These are phyloP conservation scores for Mythimna loreyi DNA, from an alignment of 2,888 invertebrate genomes.

Conservation along the genomic window DNA sequence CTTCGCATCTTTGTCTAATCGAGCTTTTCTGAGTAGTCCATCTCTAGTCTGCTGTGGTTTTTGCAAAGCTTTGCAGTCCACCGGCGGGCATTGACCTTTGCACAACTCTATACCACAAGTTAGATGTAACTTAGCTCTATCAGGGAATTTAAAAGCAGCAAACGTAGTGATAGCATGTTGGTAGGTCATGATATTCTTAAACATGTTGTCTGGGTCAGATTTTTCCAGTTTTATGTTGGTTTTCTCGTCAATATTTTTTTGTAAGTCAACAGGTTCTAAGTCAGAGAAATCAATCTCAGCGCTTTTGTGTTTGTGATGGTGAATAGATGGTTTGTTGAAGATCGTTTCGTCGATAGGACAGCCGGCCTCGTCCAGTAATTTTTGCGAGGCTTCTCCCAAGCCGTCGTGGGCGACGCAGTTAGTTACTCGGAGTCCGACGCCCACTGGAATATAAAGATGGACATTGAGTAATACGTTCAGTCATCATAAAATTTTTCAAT, in stretches of 20 bases:
- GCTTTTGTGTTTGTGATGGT: constrained; percentile 81
- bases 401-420: constrained; percentile 96
- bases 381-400: constrained; percentile 94
- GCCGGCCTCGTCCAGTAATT: constrained; percentile 93
- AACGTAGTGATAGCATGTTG: constrained; percentile 92
- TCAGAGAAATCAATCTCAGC: constrained; percentile 83
- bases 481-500: constrained; percentile 34
- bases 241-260: constrained; percentile 79
- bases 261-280: constrained; percentile 78
- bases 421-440: constrained; percentile 93
- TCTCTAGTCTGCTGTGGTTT: constrained; percentile 87
- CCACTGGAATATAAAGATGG: constrained; percentile 86
- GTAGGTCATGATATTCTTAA: constrained; percentile 88
- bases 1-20: constrained; percentile 88
- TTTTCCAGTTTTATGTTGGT: constrained; percentile 76
- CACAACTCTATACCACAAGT: constrained; percentile 95
- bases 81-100: constrained; percentile 92
- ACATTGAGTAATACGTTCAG: constrained; percentile 36
- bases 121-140: constrained; percentile 94
- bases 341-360: constrained; percentile 94
- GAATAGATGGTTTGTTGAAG: constrained; percentile 89
- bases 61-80: constrained; percentile 87
- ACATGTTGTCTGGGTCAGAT: constrained; percentile 81
- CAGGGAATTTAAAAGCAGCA: constrained; percentile 96
- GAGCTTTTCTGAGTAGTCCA: constrained; percentile 84